Conservation (phyloP, 2,888 invertebrate species). For the Lamproptera curius region DNA sequence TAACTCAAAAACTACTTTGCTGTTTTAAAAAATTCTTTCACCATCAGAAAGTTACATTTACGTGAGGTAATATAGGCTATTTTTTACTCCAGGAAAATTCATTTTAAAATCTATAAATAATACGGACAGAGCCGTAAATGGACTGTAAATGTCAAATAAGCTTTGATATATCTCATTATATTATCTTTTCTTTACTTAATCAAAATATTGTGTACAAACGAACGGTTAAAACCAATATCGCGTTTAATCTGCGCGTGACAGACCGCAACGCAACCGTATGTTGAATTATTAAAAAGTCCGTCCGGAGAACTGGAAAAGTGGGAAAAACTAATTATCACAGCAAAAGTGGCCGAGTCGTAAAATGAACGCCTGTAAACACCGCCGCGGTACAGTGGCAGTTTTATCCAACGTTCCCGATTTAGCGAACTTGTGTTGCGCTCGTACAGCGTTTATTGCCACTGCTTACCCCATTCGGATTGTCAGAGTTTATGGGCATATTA, state of each 20-base stretch:
- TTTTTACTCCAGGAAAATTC: no score
- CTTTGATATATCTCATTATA: no score
- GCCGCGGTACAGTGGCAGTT: slow-evolving; percentile 25
- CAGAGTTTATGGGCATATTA: background rate
- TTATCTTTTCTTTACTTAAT: no score
- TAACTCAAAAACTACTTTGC: no score
- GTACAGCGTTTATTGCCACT: background rate
- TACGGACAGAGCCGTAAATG: no score
- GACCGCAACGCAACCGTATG: background rate
- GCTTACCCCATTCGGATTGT: background rate
- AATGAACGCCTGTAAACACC: slow-evolving; percentile 34
- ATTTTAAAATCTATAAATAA: no score
- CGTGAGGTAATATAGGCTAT: no score
- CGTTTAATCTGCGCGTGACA: background rate
- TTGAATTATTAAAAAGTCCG: background rate
- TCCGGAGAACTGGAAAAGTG: background rate
- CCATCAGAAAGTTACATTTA: no score
- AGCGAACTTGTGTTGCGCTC: slow-evolving; percentile 22
- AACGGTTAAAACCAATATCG: no score
- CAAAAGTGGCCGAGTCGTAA: slow-evolving; percentile 32
- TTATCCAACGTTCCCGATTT: slow-evolving; percentile 26
- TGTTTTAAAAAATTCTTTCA: no score
- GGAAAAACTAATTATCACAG: slow-evolving; percentile 2
- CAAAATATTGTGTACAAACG: no score
- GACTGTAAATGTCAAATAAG: no score